These are phyloP conservation scores for Willowsia nigromaculata DNA, from an alignment of 2,888 invertebrate genomes.

Conservation along the genomic window DNA sequence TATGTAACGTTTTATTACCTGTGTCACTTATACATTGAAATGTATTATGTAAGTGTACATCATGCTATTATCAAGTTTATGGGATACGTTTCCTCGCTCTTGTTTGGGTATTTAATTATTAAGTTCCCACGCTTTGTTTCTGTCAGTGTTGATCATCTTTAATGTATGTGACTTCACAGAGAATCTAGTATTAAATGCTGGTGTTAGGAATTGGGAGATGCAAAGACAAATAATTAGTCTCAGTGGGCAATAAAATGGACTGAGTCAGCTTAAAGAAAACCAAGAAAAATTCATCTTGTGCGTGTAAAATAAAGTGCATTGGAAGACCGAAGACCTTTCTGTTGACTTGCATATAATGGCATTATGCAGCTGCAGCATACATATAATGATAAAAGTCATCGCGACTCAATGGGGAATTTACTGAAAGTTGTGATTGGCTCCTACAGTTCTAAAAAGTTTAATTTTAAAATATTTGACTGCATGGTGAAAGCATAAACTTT, in stretches of 20 bases:
- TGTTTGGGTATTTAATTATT: no score
- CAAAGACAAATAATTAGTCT: conserved; percentile 42
- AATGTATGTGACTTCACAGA: no score
- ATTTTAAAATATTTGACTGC: not conserved
- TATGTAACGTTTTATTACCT: no score
- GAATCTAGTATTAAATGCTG: no score
- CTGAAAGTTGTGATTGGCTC: not conserved
- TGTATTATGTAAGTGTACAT: no score
- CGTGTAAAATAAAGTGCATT: not conserved
- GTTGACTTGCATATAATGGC: not conserved
- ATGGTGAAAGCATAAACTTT: not conserved
- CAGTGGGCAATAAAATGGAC: conserved; percentile 44
- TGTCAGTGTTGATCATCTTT: no score
- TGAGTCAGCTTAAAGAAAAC: conserved; percentile 11
- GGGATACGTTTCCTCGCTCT: no score
- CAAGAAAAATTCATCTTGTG: not conserved
- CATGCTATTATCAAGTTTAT: no score
- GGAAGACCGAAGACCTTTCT: not conserved
- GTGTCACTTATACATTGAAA: no score
- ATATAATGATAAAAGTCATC: conserved; percentile 18
- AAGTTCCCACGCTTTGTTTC: no score
- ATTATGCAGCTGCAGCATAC: not conserved
- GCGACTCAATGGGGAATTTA: conserved; percentile 11
- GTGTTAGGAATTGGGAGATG: not conserved
- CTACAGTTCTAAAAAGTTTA: not conserved